These are phyloP conservation scores for Andrena flavipes DNA, from an alignment of 2,888 invertebrate species.

Conservation along the genomic window DNA sequence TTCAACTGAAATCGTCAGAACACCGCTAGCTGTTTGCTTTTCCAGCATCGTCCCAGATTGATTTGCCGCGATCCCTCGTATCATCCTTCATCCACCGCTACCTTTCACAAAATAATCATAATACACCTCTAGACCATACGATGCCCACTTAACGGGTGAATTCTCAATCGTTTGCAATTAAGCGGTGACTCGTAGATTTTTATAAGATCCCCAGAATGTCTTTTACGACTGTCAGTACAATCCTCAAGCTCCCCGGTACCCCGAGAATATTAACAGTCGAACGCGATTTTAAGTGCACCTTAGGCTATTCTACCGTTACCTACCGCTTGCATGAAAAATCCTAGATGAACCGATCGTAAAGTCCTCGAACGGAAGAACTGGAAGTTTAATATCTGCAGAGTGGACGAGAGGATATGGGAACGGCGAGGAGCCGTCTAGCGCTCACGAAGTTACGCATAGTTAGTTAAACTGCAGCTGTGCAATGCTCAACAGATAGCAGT, in stretches of 20 bases:
- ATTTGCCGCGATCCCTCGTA: not conserved
- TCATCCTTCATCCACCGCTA: not conserved
- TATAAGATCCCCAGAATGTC: not conserved
- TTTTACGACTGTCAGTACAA: not conserved
- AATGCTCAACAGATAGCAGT: conserved; percentile 34
- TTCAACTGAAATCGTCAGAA: conserved; percentile 25
- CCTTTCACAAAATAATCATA: not conserved
- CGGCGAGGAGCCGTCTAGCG: not conserved
- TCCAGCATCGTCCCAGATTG: conserved; percentile 2
- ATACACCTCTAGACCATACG: not conserved
- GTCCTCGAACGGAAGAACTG: not conserved
- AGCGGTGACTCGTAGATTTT: not conserved
- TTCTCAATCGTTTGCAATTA: not conserved
- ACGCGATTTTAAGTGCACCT: not conserved
- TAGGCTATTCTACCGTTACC: conserved; percentile 23
- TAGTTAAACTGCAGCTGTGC: not conserved
- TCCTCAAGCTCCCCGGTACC: not conserved
- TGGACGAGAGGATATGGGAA: not conserved
- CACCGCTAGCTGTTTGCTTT: conserved; percentile 9
- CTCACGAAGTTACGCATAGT: not conserved
- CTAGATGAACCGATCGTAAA: conserved; percentile 28
- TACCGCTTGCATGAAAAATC: not conserved
- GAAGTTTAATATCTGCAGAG: not conserved
- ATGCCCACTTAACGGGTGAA: not conserved
- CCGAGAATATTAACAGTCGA: not conserved